Percentiles rank a stretch among this genome's conserved stretches.
Conservation (phyloP, 2,113 vertebrate species). For the Trinectes maculatus region DNA sequence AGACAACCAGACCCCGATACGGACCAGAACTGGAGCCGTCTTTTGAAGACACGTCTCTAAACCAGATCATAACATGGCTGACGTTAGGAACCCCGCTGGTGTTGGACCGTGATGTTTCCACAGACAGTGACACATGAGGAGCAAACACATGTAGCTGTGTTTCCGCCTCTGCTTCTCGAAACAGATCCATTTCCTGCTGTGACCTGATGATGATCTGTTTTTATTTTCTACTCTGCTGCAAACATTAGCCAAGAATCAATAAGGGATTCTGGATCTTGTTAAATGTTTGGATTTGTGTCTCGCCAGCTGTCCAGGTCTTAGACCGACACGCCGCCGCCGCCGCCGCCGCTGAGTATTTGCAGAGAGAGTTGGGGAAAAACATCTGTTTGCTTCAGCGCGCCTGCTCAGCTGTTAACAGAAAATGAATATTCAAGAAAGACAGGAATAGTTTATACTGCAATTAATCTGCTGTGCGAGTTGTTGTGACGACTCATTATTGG, state of each 20-base stretch:
- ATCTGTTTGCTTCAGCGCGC: slow-evolving; percentile 50
- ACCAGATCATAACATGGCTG: background rate
- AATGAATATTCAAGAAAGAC: slow-evolving; percentile 58
- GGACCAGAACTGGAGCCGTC: background rate
- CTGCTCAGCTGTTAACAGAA: slow-evolving; percentile 29
- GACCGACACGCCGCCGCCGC: slow-evolving; percentile 14
- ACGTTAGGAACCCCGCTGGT: too few species aligned
- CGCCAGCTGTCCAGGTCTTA: slow-evolving; percentile 43
- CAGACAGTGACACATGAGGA: too few species aligned
- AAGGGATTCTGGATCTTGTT: slow-evolving; percentile 48
- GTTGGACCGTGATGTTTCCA: too few species aligned
- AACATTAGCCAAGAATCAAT: slow-evolving; percentile 57
- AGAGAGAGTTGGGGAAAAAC: slow-evolving; percentile 37
- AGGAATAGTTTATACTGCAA: slow-evolving; percentile 37
- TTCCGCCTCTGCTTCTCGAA: slow-evolving; percentile 3
- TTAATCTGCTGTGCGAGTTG: slow-evolving; percentile 44
- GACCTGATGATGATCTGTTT: slow-evolving; percentile 27
- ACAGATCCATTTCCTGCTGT: slow-evolving; percentile 35
- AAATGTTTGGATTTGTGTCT: slow-evolving; percentile 37
- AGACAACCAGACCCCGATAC: background rate
- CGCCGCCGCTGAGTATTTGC: slow-evolving; percentile 46
- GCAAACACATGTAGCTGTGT: too few species aligned
- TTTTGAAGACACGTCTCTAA: background rate
- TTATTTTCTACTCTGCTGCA: slow-evolving; percentile 47
- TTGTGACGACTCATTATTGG: slow-evolving; percentile 59